Evolutionary conservation across 64 coral and sea anemone species (phyloP), one percentile per base, ranked within the genome.

Genomic region (Orbicella faveolata): DNA sequence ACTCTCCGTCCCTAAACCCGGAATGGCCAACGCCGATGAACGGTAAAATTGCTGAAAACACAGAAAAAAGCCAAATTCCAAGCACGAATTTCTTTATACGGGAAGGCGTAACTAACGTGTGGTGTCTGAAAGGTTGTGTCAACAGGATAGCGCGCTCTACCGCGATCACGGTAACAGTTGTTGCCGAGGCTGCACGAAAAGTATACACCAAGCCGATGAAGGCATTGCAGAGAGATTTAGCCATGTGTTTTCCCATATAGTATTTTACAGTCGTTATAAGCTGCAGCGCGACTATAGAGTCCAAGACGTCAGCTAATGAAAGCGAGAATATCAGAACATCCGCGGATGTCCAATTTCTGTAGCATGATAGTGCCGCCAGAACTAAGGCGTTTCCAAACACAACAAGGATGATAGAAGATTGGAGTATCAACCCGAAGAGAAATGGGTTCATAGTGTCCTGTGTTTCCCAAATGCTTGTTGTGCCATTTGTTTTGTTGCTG

Each of bases 321-420:
- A 99, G 88, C 7, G 96, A 99, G 16, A 95, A 75, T 23, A 99
- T 59, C 17, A 99, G 26, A 15, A 99, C 83, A 48, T 99, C 96
- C 0, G 94, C 83, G 20, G 95, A 72, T 51, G 93, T 99, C 55
- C 89, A 83, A 39, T 83, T 93, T 70, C 93, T 88, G 77, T 90
- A 94, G 67, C 78, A 78, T 6, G 63, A 16, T 19, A 99, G 39
- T 23, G 94, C 83, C 15, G 86, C 35, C 23, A 99, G 68, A 3
- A 97, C 95, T 16, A 97, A 63, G 39, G 87, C 72, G 80, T 97
- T 97, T 34, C 92, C 92, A 1, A 97, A 67, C 61, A 87, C 85
- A 8, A 91, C 92, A 0, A 76, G 1, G 39, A 94, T 51, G n/a
- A 93, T 89, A 6, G 75, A 61, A 61, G 89, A 63, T 63, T 97